Conservation (phyloP, 2,888 invertebrate genomes). For the Protophormia terraenovae region DNA sequence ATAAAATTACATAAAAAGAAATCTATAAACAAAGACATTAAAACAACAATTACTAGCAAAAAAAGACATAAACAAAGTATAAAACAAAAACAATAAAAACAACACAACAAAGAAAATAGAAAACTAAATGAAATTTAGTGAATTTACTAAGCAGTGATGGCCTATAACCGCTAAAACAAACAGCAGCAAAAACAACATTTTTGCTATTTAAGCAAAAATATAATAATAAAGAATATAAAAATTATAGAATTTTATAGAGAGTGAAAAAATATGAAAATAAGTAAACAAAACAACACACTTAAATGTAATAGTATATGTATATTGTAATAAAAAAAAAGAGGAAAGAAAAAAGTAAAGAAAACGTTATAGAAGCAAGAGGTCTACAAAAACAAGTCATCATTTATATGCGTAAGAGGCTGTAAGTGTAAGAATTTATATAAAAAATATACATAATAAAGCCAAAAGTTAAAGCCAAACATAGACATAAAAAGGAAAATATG, state of each 20-base stretch:
- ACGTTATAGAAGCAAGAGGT: neutral
- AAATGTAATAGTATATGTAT: neutral
- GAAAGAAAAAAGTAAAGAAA: no score
- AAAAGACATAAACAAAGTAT: neutral
- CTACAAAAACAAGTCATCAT: neutral
- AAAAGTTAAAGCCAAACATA: neutral
- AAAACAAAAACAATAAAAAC: neutral
- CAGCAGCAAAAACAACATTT: no score
- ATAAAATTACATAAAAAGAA: no score
- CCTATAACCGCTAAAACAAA: neutral
- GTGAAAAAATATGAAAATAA: neutral
- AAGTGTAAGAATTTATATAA: neutral
- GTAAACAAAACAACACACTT: neutral
- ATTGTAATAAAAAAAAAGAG: neutral
- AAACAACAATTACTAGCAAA: conserved; percentile 1
- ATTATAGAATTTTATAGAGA: neutral
- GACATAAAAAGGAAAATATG: neutral
- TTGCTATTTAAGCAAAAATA: conserved; percentile 13
- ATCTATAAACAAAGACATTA: neutral
- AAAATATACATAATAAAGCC: neutral
- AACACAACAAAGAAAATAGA: neutral
- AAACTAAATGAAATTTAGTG: conserved; percentile 1
- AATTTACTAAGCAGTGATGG: neutral
- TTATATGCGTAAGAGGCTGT: neutral
- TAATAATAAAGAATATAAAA: neutral